phyloP scores from a whole-genome alignment of 2,797 vertebrate species.

The Oreochromis grahami region DNA sequence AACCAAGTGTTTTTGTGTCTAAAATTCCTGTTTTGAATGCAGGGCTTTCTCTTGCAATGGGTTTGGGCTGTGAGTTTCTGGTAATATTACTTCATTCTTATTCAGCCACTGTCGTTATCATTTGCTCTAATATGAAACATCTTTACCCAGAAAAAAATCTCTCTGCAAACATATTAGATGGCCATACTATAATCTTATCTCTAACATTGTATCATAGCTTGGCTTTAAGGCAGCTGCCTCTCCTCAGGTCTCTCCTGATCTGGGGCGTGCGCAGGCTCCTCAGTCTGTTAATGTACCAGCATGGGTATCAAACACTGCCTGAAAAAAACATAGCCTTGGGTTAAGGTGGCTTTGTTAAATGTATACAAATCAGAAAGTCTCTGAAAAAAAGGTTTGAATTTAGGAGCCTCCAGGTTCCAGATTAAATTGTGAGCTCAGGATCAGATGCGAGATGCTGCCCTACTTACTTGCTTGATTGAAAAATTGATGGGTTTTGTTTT shows the following conservation, averaged over 20 bases:
- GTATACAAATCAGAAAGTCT: conserved; percentile 6
- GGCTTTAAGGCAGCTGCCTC: neutral
- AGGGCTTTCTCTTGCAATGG: neutral
- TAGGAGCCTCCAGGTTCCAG: conserved; percentile 10
- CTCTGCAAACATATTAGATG: neutral
- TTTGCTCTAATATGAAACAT: neutral
- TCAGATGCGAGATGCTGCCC: conserved; percentile 7
- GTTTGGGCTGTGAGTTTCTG: neutral
- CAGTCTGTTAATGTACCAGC: neutral
- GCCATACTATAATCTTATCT: conserved; percentile 9
- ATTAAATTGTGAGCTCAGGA: conserved; percentile 14
- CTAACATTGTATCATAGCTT: conserved; percentile 5
- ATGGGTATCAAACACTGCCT: conserved; percentile 17
- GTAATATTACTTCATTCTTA: neutral
- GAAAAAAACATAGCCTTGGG: conserved; percentile 7
- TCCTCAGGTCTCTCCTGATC: conserved; percentile 34
- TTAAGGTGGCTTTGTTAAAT: conserved; percentile 9
- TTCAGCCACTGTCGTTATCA: neutral
- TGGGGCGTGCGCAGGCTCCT: neutral
- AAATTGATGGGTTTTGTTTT: neutral
- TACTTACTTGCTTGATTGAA: conserved; percentile 4
- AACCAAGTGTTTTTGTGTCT: neutral
- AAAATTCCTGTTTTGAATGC: neutral
- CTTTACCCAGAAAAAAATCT: conserved; percentile 26
- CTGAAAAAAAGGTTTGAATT: conserved; percentile 1